A percentile compares a stretch with the other conserved stretches of the same genome.
Conservation (phyloP, 1,140 invertebrate species). For the Atta cephalotes region DNA sequence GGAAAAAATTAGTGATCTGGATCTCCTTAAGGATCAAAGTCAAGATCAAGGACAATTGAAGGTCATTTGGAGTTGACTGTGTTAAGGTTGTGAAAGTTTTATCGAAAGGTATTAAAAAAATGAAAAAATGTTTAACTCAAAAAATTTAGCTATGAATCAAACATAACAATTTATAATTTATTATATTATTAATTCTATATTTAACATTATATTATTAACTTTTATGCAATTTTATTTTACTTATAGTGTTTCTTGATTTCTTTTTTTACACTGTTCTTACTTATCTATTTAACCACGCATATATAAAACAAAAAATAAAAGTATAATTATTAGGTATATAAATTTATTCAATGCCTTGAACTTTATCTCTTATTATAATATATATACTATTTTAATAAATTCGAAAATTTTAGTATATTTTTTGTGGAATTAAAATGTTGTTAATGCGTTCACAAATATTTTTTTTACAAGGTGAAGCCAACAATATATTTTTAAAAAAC, state of each 20-base stretch:
- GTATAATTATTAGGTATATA: not conserved
- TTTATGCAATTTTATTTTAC: slow-evolving; percentile 6
- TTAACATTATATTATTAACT: not conserved
- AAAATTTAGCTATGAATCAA: not conserved
- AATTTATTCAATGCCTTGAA: not conserved
- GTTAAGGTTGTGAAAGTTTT: too few species aligned
- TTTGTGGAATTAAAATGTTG: too few species aligned
- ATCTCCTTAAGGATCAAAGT: too few species aligned
- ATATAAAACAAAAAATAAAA: not conserved
- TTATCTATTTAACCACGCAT: not conserved
- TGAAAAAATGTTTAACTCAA: not conserved
- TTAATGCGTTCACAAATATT: not conserved
- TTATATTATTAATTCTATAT: too few species aligned
- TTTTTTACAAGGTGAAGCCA: not conserved
- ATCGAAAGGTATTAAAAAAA: not conserved
- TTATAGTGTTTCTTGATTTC: not conserved
- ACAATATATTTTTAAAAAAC: not conserved
- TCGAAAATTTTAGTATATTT: too few species aligned
- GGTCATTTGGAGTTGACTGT: too few species aligned
- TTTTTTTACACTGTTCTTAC: not conserved
- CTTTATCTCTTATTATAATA: not conserved
- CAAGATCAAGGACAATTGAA: too few species aligned
- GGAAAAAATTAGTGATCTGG: too few species aligned
- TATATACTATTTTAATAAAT: not conserved
- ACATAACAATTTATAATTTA: not conserved